A percentile compares a stretch with the other conserved stretches of the same genome.
These are phyloP conservation scores for Pseudoips prasinana DNA, from an alignment of 2,888 invertebrate genomes.

Conservation along the genomic window DNA sequence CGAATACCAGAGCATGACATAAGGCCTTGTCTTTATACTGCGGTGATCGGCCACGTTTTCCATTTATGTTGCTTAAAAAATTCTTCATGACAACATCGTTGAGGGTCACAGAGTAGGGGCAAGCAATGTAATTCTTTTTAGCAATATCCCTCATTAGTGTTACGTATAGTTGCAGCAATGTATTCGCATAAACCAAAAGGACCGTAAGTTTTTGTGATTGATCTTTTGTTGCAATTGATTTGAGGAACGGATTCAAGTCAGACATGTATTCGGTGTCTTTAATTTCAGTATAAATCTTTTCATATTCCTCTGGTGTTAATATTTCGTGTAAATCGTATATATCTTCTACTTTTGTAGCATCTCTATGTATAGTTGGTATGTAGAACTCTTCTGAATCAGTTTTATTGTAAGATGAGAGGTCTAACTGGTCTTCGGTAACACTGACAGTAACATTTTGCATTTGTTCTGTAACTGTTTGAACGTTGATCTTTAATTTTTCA, in stretches of 20 bases:
- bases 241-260: conserved; percentile 44
- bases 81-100: conserved; percentile 53
- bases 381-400: conserved; percentile 66
- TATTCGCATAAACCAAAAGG: conserved; percentile 54
- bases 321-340: conserved; percentile 73
- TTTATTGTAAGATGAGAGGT: conserved; percentile 53
- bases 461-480: conserved; percentile 80
- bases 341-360: conserved; percentile 62
- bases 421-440: conserved; percentile 52
- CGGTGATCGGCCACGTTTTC: conserved; percentile 45
- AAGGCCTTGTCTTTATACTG: conserved; percentile 63
- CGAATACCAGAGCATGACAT: conserved; percentile 61
- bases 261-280: conserved; percentile 42
- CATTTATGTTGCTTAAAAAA: conserved; percentile 45
- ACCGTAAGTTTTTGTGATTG: conserved; percentile 43
- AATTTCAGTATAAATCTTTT: conserved; percentile 55
- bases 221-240: conserved; percentile 34
- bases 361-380: conserved; percentile 74
- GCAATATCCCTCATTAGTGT: conserved; percentile 43
- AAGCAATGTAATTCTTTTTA: conserved; percentile 49
- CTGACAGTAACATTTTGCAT: conserved; percentile 77
- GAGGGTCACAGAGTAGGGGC: conserved; percentile 50
- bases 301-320: conserved; percentile 59
- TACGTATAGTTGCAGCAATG: conserved; percentile 43
- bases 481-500: conserved; percentile 81